Evolutionary conservation across 1,140 invertebrate genomes (phyloP), one percentile per base, ranked within the genome.

Genomic region (Zaprionus vittiger): DNA sequence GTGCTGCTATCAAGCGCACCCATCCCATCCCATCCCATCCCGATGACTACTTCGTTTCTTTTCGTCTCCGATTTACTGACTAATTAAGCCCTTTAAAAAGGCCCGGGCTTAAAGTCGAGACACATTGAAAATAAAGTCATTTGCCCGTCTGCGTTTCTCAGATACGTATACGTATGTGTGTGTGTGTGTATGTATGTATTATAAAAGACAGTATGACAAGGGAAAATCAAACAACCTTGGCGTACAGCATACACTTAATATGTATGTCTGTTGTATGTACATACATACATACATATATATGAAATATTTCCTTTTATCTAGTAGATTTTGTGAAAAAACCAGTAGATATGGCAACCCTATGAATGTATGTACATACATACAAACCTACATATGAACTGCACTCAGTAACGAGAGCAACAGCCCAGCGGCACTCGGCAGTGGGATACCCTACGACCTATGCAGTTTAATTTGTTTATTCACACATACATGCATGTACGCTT

Each of bases 41-140:
- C 52, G 66, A 14, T 64, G 54, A 71, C 41, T 71, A 49, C 75
- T 67, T 69, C 63, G 69, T 71, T 75, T 59, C 63, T 63, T 49
- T 59, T 83, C 55, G 17, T 17, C 28, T 57, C 37, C 60, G 70
- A 89, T 79, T 56, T 71, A 70, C 77, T 79, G 80, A 83, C 83
- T 87, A 87, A 87, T 87, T 87, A 87, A 87, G 83, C 84, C 84
- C 72, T 87, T 47, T 81, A 80, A 81, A 83, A 89, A 80, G 64
- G 56, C 26, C 47, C 44, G 34, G 56, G 28, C 38, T 12, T 65
- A 55, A 38, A 55, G 66, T 47, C 49, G 24, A 73, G 41, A 34
- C 63, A 37, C 61, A 66, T 65, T 37, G 70, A 80, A 83, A 87
- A 87, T 89, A 67, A 83, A 87, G 84, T 87, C 80, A 87, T 86